These are phyloP conservation scores for Leptopilina clavipes DNA, from an alignment of 1,140 invertebrate species.

Conservation along the genomic window DNA sequence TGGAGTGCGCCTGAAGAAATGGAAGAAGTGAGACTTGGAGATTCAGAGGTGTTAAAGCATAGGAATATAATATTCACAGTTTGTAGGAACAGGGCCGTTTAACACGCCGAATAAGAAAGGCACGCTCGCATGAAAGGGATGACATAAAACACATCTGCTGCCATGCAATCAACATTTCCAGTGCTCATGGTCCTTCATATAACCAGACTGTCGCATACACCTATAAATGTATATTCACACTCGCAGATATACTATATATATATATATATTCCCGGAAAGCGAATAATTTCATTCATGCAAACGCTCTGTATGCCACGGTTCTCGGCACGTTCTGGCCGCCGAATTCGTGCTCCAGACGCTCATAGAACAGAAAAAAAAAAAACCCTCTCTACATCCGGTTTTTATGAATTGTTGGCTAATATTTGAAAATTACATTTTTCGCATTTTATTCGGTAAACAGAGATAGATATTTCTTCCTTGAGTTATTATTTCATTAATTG, in stretches of 20 bases:
- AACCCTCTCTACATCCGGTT: conserved; percentile 55
- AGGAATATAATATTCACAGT: conserved; percentile 67
- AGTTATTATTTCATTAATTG: no score
- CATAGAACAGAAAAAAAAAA: conserved; percentile 53
- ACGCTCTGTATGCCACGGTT: conserved; percentile 67
- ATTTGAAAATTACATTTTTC: background rate
- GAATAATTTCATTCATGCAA: conserved; percentile 74
- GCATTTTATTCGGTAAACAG: no score
- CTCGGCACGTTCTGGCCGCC: conserved; percentile 63
- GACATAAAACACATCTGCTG: conserved; percentile 62
- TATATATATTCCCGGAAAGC: conserved; percentile 68
- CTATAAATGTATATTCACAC: conserved; percentile 39
- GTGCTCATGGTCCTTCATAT: conserved; percentile 53
- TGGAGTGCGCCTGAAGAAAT: background rate
- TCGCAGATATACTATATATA: conserved; percentile 43
- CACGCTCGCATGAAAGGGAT: conserved; percentile 54
- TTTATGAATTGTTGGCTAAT: conserved; percentile 43
- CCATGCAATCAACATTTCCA: conserved; percentile 59
- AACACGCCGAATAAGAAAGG: conserved; percentile 68
- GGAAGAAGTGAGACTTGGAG: background rate
- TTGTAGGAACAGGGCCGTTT: conserved; percentile 68
- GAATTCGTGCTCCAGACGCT: conserved; percentile 57
- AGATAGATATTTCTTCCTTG: no score
- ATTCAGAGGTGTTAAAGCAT: background rate
- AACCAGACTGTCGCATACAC: conserved; percentile 43